Base-by-base conservation (phyloP, 2,797 vertebrate species). In the Cyclura pinguis region DNA sequence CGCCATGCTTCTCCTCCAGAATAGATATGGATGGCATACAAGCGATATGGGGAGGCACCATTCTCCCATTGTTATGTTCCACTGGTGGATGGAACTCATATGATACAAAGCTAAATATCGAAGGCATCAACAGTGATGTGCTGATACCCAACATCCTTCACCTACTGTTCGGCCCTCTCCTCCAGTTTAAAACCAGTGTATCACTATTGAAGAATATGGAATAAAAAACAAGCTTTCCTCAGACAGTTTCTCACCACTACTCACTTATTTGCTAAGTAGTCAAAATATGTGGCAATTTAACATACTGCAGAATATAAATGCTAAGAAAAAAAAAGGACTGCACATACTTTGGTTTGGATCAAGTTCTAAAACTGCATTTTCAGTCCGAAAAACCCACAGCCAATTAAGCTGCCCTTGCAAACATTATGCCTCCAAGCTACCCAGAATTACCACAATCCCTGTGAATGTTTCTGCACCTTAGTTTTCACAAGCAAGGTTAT, bases 351-450 rank as follows among this genome's bases (percentile, higher is more conserved):
- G 72, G 8, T 57, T n/a, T 86, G 32, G 27, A 77, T 24, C 14
- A n/a, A 22, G 8, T 67, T 73, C 35, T 55, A 77, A 91, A 80
- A 72, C 4, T 18, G n/a, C 42, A 85, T 27, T 32, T 88, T 78
- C 73, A 62, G 8, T 0, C 13, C 35, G 57, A 72, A 81, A 77
- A 85, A 57, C 50, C 24, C 52, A 85, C 12, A 47, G 74, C 4
- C 52, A 32, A 3, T n/a, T 88, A 0, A 0, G 84, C 81, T 1
- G 52, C 22, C 7, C 16, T 32, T 32, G 47, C 2, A 94, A 93
- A 92, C 8, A 2, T 35, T 62, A 8, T 0, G 0, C 29, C 55
- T 80, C 2, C 29, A 91, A 80, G 10, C 0, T 0, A 78, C 0
- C 0, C 86, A 35, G 87, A 91, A 89, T 47, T 76, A 82, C 27